Evolutionary conservation across 2,113 vertebrate species (phyloP), one percentile per base, ranked within the genome.

Genomic region (Rhabdornis inornatus): DNA sequence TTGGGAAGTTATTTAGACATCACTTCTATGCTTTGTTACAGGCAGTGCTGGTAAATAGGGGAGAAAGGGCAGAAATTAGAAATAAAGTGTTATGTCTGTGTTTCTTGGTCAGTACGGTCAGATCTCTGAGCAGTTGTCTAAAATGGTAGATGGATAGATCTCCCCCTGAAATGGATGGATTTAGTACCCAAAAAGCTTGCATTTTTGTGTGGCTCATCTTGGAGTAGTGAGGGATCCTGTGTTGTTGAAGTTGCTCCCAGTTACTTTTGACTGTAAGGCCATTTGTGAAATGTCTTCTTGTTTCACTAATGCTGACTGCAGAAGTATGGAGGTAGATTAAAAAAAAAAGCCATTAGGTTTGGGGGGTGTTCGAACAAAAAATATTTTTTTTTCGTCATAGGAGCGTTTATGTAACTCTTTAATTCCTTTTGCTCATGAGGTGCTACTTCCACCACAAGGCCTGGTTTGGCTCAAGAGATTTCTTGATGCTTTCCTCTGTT

Each of bases 11-110:
- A 28, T 4, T 45, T 83, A 60, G 13, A 5, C 33, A 7, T 24
- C 2, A 3, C 11, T 44, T 47, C 37, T 6, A 6, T 52, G 83
- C 6, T 55, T 64, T 49, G 25, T 55, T 57, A 13, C 7, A 15
- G 49, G 18, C 40, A 37, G 10, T 17, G 40, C 27, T 78, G 64
- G 24, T 55, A 23, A 52, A 50, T 50, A 11, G 11, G 31, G 18
- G 28, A 30, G 53, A 56, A 65, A 27, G 28, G 42, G 13, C 52
- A 80, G 66, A 60, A 79, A 49, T n/a, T 1, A 8, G 42, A 40
- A 57, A 10, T 31, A 2, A 8, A 37, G 39, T 5, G 13, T 49
- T 70, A 13, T 8, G 35, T 42, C 1, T 0, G 0, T 31, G 11
- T 42, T 77, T 9, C 18, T 6, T 64, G 6, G 44, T 39, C 35